Base-by-base conservation (phyloP, 1,140 invertebrate genomes). In the Eurytemora carolleeae region DNA sequence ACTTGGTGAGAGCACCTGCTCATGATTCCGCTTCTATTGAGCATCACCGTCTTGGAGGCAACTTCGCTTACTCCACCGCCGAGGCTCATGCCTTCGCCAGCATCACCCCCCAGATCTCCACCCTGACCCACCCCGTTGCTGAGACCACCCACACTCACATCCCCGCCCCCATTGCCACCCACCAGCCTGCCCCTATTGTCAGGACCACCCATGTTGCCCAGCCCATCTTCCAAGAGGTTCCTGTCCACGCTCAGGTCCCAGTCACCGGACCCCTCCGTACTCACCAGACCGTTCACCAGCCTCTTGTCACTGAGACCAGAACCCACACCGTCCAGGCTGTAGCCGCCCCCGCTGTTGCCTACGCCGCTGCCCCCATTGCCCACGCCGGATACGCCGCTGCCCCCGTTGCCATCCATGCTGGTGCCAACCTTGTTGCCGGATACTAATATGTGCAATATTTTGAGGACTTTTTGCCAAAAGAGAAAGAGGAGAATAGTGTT, bases 61-160 rank as follows among this genome's bases (percentile, higher is more conserved):
- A 77, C 72, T 78, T 78, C 67, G 75, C 76, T 24, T 78, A 78
- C 70, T 73, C 71, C 63, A 71, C 73, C 60, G 69, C 73, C 61
- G 76, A 78, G 67, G 73, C 71, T 53, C 76, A 77, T 65, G 76
- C 76, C 18, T 77, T 77, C 68, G 70, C 72, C 54, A 70, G 71
- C 20, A 65, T 75, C 64, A 67, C 67, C 58, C 76, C 76, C 31
- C 67, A 76, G 56, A 67, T 78, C 52, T 70, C 73, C 67, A 65
- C 67, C 31, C 69, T 71, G 3, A 63, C 65, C 16, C 55, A 59
- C 7, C 71, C 72, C 57, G 70, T 72, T 7, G 71, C 69, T 31
- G 71, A 71, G 12, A 67, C 68, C 55, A 57, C 25, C 53, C 2
- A 23, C 18, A 25, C 31, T 20, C 26, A 24, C 24, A 21, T 55